phyloP scores from a whole-genome alignment of 2,888 invertebrate genomes.

The Phrixothrix hirtus region DNA sequence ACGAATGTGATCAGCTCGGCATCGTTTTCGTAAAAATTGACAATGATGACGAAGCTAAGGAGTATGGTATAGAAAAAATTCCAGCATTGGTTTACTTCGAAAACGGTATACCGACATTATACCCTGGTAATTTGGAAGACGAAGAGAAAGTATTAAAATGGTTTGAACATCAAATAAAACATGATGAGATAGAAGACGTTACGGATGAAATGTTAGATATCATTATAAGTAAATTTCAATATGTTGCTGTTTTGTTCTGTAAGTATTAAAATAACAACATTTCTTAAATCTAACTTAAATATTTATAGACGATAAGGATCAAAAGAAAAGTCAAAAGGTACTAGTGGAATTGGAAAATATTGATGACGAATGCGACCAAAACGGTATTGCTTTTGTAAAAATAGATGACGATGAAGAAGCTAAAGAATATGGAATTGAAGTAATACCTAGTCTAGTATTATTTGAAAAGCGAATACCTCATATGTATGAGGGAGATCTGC shows the following conservation, averaged over 20 bases:
- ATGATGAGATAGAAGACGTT: constrained; percentile 91
- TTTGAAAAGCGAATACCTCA: constrained; percentile 68
- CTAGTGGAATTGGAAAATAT: constrained; percentile 86
- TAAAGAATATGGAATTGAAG: constrained; percentile 85
- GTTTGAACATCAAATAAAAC: constrained; percentile 82
- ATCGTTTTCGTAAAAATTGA: constrained; percentile 92
- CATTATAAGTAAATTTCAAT: constrained; percentile 83
- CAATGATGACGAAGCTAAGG: constrained; percentile 85
- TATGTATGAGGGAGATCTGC: constrained; percentile 69
- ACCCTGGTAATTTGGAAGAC: constrained; percentile 85
- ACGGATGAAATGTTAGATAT: constrained; percentile 93
- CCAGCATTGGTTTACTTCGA: constrained; percentile 84
- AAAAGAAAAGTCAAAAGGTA: constrained; percentile 86
- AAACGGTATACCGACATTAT: constrained; percentile 72
- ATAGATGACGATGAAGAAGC: constrained; percentile 87
- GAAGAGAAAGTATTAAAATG: constrained; percentile 87
- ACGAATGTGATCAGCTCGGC: constrained; percentile 86
- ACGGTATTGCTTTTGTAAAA: constrained; percentile 89
- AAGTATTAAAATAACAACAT: constrained; percentile 55
- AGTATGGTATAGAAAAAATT: constrained; percentile 88
- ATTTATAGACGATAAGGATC: constrained; percentile 82
- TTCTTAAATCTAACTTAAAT: background rate
- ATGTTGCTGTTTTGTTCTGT: constrained; percentile 92
- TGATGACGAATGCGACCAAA: constrained; percentile 91
- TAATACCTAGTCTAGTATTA: constrained; percentile 78